Evolutionary conservation across 2,888 invertebrate species (phyloP), one percentile per base, ranked within the genome.

Genomic region (Erynnis tages): DNA sequence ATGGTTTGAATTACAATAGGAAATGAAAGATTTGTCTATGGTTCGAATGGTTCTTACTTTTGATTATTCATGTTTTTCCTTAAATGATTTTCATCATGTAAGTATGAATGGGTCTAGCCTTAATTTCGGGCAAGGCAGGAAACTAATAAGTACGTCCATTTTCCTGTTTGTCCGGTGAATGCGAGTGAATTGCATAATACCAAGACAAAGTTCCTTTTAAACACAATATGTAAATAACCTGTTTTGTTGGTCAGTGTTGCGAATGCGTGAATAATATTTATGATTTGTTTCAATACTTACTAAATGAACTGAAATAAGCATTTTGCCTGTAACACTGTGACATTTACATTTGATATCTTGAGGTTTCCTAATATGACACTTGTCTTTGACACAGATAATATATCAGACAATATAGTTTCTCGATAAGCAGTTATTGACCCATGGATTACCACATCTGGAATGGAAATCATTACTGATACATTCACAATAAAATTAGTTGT

Each of bases 91-190:
- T n/a, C n/a, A n/a, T n/a, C n/a, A n/a, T n/a, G 4, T 10, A 10
- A n/a, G 37, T 13, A 60, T 63, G 59, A 60, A 59, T 59, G 60
- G 44, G 41, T 34, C 52, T 10, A 54, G 45, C 21, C 13, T 10
- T 23, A 52, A 45, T 52, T 45, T 49, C 32, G 19, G 45, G 43
- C 49, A 49, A 52, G 48, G 40, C 41, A 54, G 53, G 53, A 19
- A 43, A 50, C 27, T 34, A 17, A 35, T 35, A 38, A 29, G 17
- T 47, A 32, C 30, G 30, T 46, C 27, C 25, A 52, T 69, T 71
- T 66, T 68, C 69, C 68, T 67, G 69, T 66, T 67, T 58, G 55
- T 56, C 37, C 54, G 59, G 57, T 55, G 54, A 50, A 48, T 55
- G 58, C 60, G 58, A 57, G 44, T 34, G 25, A 23, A 46, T 58